Base-by-base conservation (phyloP, 2,888 invertebrate species). In the Eupeodes luniger region DNA sequence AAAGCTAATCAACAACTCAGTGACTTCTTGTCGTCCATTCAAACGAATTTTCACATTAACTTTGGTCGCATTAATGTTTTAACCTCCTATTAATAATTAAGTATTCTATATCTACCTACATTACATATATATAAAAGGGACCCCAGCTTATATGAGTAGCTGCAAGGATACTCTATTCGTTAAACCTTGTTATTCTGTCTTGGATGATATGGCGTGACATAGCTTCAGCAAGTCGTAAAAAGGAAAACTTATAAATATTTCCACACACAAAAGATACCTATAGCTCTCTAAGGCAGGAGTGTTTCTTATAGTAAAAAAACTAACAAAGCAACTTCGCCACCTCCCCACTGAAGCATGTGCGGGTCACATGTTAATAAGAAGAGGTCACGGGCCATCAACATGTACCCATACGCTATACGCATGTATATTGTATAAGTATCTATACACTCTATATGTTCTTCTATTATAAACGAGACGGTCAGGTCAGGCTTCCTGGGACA, bases 61-160 rank as follows among this genome's bases (percentile, higher is more conserved):
- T 88, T 88, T 75, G 78, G 77, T 64, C 85, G 36, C 85, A 88
- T 88, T 85, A 88, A 85, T 88, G 88, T 88, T 88, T 77, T 77
- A 88, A 78, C 88, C 78, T 81, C 77, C 85, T 85, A 88, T 88
- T 88, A 88, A 85, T 88, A 85, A 88, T 88, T 88, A 88, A 88
- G 81, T 85, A 88, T 57, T 85, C 81, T 81, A 80, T n/a, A 44
- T 85, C 84, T 81, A 80, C 11, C 19, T n/a, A 19, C 40, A 16
- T 16, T n/a, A 5, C 14, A n/a, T 4, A 34, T 14, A 34, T 9
- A 14, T 59, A 59, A 5, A 40, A 40, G 40, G 67, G 16, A 47
- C n/a, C 57, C 57, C 57, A 40, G 40, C 40, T 9, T 40, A 40
- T 47, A 10, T 1, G 44, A 11, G 19, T 40, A 2, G 19, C 5